phyloP scores from a whole-genome alignment of 2,888 invertebrate genomes.

The Parnassius smintheus region DNA sequence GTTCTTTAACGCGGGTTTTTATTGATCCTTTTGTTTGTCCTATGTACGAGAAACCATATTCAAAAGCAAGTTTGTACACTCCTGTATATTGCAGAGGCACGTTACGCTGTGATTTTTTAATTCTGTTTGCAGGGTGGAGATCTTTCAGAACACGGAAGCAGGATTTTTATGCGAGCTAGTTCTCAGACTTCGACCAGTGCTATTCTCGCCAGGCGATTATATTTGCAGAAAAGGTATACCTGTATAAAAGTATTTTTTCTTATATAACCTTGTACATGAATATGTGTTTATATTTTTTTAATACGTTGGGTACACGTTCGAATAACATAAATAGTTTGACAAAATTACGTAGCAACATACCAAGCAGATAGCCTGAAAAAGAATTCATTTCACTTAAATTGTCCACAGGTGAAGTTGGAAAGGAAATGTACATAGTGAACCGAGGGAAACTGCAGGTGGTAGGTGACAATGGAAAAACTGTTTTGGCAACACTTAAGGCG shows the following conservation, averaged over 20 bases:
- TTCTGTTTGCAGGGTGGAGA: slow-evolving; percentile 88
- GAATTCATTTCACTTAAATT: not conserved
- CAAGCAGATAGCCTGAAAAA: too few relatives aligned
- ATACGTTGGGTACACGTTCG: too few relatives aligned
- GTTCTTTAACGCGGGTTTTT: too few relatives aligned
- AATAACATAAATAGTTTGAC: too few relatives aligned
- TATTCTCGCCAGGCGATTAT: slow-evolving; percentile 99
- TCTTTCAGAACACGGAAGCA: slow-evolving; percentile 99
- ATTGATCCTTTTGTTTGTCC: too few relatives aligned
- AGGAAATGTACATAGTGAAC: slow-evolving; percentile 99
- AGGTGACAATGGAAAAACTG: slow-evolving; percentile 96
- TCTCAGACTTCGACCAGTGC: slow-evolving; percentile 94
- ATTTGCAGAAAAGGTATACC: slow-evolving; percentile 97
- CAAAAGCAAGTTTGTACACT: too few relatives aligned
- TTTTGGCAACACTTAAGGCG: slow-evolving; percentile 97
- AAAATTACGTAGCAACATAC: too few relatives aligned
- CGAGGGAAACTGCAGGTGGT: slow-evolving; percentile 97
- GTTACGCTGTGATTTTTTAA: not conserved
- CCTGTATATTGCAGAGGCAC: too few relatives aligned
- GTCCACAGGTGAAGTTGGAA: slow-evolving; percentile 95
- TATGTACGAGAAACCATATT: too few relatives aligned
- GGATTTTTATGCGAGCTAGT: slow-evolving; percentile 99
- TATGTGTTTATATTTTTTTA: too few relatives aligned
- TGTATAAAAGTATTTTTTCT: too few relatives aligned
- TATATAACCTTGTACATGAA: too few relatives aligned